These are phyloP conservation scores for Eunapius fragilis DNA, from an alignment of 37 sponge, comb jelly and placozoan species.

Conservation along the genomic window DNA sequence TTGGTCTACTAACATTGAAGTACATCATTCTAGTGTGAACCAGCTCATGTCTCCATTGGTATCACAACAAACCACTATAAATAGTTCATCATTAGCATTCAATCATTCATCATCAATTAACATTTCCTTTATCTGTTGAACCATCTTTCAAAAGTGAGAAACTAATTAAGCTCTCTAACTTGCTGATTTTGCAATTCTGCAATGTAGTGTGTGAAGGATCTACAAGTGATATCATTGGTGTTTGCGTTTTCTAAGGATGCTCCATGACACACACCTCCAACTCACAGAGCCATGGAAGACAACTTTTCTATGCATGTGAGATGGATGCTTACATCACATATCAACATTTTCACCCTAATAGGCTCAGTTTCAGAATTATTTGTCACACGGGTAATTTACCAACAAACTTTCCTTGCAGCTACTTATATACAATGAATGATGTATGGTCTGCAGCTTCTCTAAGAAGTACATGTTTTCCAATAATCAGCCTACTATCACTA, in stretches of 20 bases:
- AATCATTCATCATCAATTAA: too few relatives aligned
- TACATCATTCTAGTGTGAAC: slow-evolving; percentile 45
- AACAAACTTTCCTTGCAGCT: too few relatives aligned
- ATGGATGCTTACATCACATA: too few relatives aligned
- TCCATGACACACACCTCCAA: slow-evolving; percentile 68
- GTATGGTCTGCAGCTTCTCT: too few relatives aligned
- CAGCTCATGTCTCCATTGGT: slow-evolving; percentile 42
- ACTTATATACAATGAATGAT: too few relatives aligned
- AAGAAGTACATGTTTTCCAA: too few relatives aligned
- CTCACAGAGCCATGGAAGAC: slow-evolving; percentile 26
- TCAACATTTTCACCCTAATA: too few relatives aligned
- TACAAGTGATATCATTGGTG: slow-evolving; percentile 50
- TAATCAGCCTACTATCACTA: too few relatives aligned
- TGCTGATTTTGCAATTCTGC: slow-evolving; percentile 33
- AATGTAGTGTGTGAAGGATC: slow-evolving; percentile 47
- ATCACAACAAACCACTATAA: slow-evolving; percentile 59
- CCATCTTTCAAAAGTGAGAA: slow-evolving; percentile 65
- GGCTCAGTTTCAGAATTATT: too few relatives aligned
- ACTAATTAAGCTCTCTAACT: slow-evolving; percentile 35
- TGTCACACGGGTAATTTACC: too few relatives aligned
- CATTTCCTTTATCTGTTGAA: slow-evolving; percentile 45
- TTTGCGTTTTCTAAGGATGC: slow-evolving; percentile 44
- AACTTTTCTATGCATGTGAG: too few relatives aligned
- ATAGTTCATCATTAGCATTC: slow-evolving; percentile 63
- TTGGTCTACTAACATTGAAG: slow-evolving; percentile 33